phyloP scores from a whole-genome alignment of 2,888 invertebrate species.

The Hydroisotoma schaefferi region DNA sequence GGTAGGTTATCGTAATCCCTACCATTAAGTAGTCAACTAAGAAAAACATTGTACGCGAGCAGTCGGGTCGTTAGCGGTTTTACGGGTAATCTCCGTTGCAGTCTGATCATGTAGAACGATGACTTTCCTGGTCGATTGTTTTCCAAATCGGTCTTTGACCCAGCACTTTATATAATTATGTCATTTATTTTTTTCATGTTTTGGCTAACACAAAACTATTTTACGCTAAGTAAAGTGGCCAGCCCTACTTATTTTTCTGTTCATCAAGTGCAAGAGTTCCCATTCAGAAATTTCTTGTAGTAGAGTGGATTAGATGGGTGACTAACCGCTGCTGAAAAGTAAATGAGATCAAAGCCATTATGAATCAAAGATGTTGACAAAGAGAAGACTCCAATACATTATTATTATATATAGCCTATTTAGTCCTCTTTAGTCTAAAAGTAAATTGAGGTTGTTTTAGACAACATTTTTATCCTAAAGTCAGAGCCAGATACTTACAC shows the following conservation, averaged over 20 bases:
- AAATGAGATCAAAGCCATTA: slow-evolving; percentile 16
- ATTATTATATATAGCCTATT: not conserved
- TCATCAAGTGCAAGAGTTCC: not conserved
- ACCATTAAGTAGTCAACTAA: too few species aligned
- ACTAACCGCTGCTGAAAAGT: too few species aligned
- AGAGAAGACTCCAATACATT: not conserved
- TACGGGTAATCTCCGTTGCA: too few species aligned
- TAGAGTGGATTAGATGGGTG: too few species aligned
- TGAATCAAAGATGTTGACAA: slow-evolving; percentile 15
- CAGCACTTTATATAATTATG: not conserved
- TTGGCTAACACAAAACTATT: slow-evolving; percentile 8
- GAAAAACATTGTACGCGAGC: too few species aligned
- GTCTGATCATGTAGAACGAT: too few species aligned
- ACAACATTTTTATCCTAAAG: not conserved
- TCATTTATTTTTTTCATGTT: not conserved
- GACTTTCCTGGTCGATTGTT: too few species aligned
- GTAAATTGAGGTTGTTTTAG: slow-evolving; percentile 2
- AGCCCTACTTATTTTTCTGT: not conserved
- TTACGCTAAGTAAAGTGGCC: not conserved
- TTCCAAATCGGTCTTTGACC: slow-evolving; percentile 3
- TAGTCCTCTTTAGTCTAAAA: not conserved
- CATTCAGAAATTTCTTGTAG: too few species aligned
- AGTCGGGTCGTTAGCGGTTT: too few species aligned
- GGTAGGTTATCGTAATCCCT: not conserved
- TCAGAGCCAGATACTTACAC: not conserved